Conservation (phyloP, 2,888 invertebrate genomes). For the Watsonalla binaria region DNA sequence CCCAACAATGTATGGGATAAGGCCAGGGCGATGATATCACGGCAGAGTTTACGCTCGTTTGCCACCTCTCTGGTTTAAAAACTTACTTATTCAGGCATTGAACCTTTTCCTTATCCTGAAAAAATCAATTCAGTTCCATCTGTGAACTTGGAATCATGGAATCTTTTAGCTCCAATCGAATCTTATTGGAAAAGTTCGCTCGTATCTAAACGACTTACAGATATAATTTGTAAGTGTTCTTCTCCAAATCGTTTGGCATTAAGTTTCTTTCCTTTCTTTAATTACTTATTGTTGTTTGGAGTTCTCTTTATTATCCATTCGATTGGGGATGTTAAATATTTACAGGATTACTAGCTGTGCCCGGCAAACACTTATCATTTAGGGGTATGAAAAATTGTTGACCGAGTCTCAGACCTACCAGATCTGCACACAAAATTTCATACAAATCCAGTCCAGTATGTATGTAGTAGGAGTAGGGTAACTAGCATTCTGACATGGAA, state of each 20-base stretch:
- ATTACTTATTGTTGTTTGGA: neutral
- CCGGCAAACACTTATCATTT: too few species aligned
- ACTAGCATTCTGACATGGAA: too few species aligned
- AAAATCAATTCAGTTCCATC: neutral
- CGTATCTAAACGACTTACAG: slow-evolving; percentile 21
- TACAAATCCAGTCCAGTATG: too few species aligned
- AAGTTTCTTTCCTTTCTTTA: neutral
- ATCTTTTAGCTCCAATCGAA: slow-evolving; percentile 21
- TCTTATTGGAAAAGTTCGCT: slow-evolving; percentile 38
- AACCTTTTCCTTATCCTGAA: neutral
- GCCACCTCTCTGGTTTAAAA: too few species aligned
- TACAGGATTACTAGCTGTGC: too few species aligned
- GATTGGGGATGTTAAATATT: neutral
- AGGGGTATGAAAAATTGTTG: too few species aligned
- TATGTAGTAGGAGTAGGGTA: too few species aligned
- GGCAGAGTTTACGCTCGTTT: too few species aligned
- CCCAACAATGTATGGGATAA: too few species aligned
- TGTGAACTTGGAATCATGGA: slow-evolving; percentile 9
- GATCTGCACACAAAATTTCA: too few species aligned
- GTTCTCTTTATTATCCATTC: neutral
- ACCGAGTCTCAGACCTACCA: too few species aligned
- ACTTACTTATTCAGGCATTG: neutral
- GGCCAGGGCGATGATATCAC: too few species aligned
- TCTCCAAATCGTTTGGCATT: slow-evolving; percentile 6
- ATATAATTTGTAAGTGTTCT: slow-evolving; percentile 25